Percentiles rank a stretch among this genome's conserved stretches.
These are phyloP conservation scores for Bovichtus diacanthus DNA, from an alignment of 2,797 vertebrate genomes.

Conservation along the genomic window DNA sequence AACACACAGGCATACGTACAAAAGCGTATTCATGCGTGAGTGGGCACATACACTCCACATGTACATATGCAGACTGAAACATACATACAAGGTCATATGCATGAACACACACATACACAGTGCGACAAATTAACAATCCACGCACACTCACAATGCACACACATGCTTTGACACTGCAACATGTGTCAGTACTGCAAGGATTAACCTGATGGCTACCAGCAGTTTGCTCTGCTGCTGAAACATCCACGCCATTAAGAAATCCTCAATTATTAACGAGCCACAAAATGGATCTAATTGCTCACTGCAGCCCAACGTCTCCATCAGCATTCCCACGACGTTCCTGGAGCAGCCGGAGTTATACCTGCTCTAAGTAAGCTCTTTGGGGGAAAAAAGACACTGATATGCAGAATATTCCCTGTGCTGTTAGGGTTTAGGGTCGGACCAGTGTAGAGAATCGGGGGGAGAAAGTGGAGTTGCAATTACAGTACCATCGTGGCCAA, in stretches of 20 bases:
- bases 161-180: constrained; percentile 43
- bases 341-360: constrained; percentile 40
- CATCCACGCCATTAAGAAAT: constrained; percentile 71
- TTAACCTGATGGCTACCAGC: constrained; percentile 57
- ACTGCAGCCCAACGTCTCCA: constrained; percentile 53
- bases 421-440: constrained; percentile 31
- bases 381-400: constrained; percentile 25
- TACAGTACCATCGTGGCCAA: constrained; percentile 30
- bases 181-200: constrained; percentile 43
- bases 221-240: constrained; percentile 48
- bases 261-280: constrained; percentile 79
- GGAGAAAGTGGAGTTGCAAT: constrained; percentile 5
- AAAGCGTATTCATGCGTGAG: constrained; percentile 33
- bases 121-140: constrained; percentile 5
- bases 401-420: constrained; percentile 29
- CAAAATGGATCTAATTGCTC: constrained; percentile 77
- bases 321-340: constrained; percentile 60
- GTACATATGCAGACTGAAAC: background rate
- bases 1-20: constrained; percentile 21
- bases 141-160: background rate
- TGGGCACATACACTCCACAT: constrained; percentile 27
- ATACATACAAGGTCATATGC: constrained; percentile 34
- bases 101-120: background rate
- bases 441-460: constrained; percentile 12
- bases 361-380: constrained; percentile 41